A percentile compares a stretch with the other conserved stretches of the same genome.
Evolutionary conservation across 2,797 vertebrate genomes (phyloP).

Genomic region (Dicrostonyx torquatus): DNA sequence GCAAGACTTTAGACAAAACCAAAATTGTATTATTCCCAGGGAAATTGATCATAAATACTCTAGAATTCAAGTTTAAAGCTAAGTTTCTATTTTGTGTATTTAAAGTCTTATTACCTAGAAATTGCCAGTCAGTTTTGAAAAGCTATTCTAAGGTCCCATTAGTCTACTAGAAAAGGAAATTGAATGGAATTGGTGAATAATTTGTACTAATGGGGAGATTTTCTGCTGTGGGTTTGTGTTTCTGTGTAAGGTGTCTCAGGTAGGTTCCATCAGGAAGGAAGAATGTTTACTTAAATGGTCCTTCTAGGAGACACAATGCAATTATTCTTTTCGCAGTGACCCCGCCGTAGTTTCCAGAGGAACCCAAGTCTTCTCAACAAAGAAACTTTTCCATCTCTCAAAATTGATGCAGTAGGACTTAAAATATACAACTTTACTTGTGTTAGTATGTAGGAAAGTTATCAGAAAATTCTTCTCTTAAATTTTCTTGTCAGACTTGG

Average conservation of each 20-base stretch:
- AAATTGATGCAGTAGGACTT: background rate
- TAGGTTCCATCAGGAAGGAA: background rate
- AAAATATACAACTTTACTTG: background rate
- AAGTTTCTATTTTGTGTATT: background rate
- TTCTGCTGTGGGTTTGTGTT: background rate
- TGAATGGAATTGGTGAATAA: background rate
- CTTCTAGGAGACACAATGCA: background rate
- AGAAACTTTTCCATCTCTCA: background rate
- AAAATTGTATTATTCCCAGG: background rate
- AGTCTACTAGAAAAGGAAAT: background rate
- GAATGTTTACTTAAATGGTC: background rate
- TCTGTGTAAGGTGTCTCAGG: background rate
- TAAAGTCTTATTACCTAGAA: constrained; percentile 24
- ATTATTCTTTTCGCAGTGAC: background rate
- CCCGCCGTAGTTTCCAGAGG: background rate
- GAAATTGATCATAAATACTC: background rate
- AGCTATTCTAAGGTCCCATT: background rate
- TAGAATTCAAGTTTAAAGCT: constrained; percentile 35
- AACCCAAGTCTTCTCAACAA: background rate
- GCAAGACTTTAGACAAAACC: constrained; percentile 2
- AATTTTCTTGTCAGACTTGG: background rate
- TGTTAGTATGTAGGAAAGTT: background rate
- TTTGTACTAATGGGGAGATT: background rate
- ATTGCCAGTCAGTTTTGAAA: background rate
- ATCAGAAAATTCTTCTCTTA: background rate